phyloP scores from a whole-genome alignment of 1,140 invertebrate species.

The Olivierus martensii region DNA sequence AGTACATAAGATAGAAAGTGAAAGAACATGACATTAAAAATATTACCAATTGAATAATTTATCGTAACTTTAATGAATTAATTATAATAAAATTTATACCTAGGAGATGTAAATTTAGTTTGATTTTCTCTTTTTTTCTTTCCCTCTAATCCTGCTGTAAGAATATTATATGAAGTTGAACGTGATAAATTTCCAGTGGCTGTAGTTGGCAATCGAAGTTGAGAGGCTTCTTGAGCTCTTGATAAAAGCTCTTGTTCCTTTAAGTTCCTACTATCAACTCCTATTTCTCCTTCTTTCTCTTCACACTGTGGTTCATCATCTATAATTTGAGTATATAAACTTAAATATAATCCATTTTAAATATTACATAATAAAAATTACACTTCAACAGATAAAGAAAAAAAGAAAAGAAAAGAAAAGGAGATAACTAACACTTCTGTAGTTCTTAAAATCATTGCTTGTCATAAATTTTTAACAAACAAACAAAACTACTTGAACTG shows the following conservation, averaged over 20 bases:
- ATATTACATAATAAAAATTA: no score
- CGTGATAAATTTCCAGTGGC: conserved; percentile 54
- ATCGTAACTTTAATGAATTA: neutral
- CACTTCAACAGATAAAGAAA: no score
- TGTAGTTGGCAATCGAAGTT: conserved; percentile 48
- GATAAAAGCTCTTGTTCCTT: conserved; percentile 63
- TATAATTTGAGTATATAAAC: no score
- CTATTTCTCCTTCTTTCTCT: conserved; percentile 16
- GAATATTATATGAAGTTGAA: conserved; percentile 54
- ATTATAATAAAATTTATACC: neutral
- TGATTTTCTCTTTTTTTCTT: conserved; percentile 38
- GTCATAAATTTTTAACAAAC: no score
- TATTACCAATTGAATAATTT: neutral
- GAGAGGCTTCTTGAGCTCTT: conserved; percentile 52
- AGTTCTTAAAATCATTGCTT: no score
- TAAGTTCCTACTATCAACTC: conserved; percentile 50
- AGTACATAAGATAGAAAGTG: neutral
- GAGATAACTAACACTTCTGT: no score
- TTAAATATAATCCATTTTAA: no score
- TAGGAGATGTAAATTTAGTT: neutral
- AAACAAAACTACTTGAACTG: no score
- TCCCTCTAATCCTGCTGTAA: conserved; percentile 51
- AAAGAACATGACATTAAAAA: neutral
- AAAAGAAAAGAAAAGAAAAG: no score
- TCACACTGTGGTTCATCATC: neutral